Evolutionary conservation across 2,113 vertebrate genomes (phyloP).

Genomic region (Nettapus auritus): DNA sequence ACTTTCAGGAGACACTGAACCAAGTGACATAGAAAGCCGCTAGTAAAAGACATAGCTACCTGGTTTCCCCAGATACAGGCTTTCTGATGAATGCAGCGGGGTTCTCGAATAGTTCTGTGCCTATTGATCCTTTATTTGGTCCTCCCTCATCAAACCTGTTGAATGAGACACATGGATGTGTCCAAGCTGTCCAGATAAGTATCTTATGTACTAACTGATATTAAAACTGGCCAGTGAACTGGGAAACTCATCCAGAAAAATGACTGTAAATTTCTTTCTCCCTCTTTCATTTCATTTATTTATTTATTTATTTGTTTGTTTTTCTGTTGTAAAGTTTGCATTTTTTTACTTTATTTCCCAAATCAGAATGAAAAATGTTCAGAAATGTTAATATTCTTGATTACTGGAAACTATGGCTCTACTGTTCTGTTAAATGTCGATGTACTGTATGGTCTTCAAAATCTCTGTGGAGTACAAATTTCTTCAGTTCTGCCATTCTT

Average conservation of each 20-base stretch:
- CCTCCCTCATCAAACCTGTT: background rate
- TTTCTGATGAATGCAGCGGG: background rate
- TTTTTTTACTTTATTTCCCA: background rate
- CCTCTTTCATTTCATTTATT: background rate
- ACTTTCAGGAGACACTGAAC: background rate
- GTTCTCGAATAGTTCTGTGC: background rate
- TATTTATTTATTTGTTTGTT: background rate
- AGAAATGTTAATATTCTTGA: background rate
- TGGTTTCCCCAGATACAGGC: background rate
- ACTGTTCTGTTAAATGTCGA: background rate
- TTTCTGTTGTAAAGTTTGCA: background rate
- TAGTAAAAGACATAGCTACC: background rate
- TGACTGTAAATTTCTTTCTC: fast-evolving
- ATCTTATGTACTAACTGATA: background rate
- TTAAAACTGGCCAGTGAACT: background rate
- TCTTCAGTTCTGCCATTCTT: background rate
- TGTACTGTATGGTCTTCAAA: background rate
- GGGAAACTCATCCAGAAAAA: background rate
- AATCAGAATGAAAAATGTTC: background rate
- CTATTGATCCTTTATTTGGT: background rate
- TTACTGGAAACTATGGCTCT: background rate
- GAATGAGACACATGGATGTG: background rate
- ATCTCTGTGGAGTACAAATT: background rate
- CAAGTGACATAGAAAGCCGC: background rate
- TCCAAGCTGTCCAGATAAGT: background rate